Percentiles rank a stretch among this genome's conserved stretches.
phyloP scores from a whole-genome alignment of 2,113 vertebrate species.

The Galeopterus variegatus region DNA sequence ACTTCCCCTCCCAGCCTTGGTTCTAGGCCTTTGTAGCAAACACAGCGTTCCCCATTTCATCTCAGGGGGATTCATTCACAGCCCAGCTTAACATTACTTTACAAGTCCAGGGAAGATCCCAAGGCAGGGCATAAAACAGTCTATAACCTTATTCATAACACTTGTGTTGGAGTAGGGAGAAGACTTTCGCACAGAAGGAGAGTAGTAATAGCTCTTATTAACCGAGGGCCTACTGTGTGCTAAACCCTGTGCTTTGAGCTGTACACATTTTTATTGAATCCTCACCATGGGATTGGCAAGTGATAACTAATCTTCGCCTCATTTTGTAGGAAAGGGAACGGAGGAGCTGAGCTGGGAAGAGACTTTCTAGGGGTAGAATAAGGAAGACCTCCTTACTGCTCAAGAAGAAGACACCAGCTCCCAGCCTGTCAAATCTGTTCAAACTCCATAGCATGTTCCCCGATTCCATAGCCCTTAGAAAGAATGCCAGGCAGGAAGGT shows the following conservation, averaged over 20 bases:
- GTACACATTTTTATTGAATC: neutral
- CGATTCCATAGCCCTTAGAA: neutral
- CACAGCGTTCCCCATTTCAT: neutral
- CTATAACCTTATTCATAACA: neutral
- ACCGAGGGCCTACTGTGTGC: neutral
- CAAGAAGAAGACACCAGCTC: neutral
- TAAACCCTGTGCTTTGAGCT: neutral
- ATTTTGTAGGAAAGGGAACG: neutral
- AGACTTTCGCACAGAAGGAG: too few relatives aligned
- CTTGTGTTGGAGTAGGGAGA: neutral
- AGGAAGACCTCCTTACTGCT: neutral
- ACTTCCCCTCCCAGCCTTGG: neutral
- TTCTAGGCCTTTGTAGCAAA: neutral
- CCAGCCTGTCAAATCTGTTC: neutral
- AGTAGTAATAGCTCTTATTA: neutral
- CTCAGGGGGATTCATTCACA: neutral
- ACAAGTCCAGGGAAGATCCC: neutral
- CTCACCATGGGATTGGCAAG: neutral
- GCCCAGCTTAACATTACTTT: neutral
- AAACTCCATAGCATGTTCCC: neutral
- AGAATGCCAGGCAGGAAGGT: rapidly evolving
- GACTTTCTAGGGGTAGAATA: neutral
- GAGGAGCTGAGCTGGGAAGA: neutral
- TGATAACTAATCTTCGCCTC: neutral
- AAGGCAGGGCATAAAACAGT: neutral